A percentile compares a stretch with the other conserved stretches of the same genome.
phyloP scores from a whole-genome alignment of 2,888 invertebrate genomes.

The Pachymerium ferrugineum region DNA sequence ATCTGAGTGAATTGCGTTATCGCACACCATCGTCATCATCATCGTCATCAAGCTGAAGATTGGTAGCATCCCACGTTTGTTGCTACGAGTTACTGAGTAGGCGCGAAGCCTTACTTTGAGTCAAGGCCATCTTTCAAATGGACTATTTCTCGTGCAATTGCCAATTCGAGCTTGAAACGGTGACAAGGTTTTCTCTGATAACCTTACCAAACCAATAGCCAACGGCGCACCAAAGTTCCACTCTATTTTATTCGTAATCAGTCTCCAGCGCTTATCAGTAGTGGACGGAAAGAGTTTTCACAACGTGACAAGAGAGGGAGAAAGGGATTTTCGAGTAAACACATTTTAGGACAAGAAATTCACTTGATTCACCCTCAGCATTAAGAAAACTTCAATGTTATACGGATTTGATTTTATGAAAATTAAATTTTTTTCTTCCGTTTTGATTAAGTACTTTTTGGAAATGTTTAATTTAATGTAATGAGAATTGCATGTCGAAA shows the following conservation, averaged over 20 bases:
- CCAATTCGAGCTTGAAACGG: constrained; percentile 13
- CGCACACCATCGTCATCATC: too few species aligned
- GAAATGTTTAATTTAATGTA: too few species aligned
- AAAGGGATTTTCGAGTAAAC: constrained; percentile 4
- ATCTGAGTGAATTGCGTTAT: background rate
- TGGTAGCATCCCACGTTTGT: background rate
- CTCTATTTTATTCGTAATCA: constrained; percentile 19
- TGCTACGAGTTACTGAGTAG: constrained; percentile 3
- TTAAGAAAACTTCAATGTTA: too few species aligned
- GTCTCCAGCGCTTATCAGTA: background rate
- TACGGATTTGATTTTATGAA: too few species aligned
- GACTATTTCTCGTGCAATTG: constrained; percentile 18
- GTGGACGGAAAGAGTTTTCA: background rate
- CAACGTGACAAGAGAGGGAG: constrained; percentile 9
- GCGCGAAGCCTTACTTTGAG: background rate
- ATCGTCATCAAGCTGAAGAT: background rate
- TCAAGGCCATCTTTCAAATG: constrained; percentile 14
- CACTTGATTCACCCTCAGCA: background rate
- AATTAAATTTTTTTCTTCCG: too few species aligned
- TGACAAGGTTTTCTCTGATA: constrained; percentile 19
- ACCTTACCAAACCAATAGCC: constrained; percentile 14
- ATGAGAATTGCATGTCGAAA: too few species aligned
- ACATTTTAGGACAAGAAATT: background rate
- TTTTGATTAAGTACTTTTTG: too few species aligned
- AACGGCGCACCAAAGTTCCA: constrained; percentile 1